Conservation (phyloP, 64 coral and sea anemone species). For the Dendronephthya gigantea region DNA sequence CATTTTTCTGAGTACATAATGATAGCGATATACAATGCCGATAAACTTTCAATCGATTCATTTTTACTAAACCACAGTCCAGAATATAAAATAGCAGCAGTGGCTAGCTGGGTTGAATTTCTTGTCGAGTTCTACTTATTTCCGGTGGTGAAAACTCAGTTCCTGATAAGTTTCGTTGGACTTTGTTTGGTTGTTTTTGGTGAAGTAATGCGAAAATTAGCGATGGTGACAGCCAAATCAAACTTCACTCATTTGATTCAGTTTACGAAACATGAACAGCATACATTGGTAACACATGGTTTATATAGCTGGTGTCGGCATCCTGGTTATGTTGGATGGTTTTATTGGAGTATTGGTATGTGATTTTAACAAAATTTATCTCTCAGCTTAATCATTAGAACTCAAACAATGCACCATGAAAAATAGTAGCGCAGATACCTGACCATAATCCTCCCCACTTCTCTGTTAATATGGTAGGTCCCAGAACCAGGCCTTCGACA, state of each 20-base stretch:
- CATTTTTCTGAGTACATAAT: conserved; percentile 92
- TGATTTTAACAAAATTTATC: not conserved
- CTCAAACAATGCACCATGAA: too few species aligned
- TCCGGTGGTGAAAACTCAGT: conserved; percentile 49
- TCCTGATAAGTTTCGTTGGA: conserved; percentile 48
- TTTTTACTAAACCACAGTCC: conserved; percentile 83
- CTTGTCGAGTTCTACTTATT: conserved; percentile 60
- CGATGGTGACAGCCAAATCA: conserved; percentile 83
- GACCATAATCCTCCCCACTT: too few species aligned
- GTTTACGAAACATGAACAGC: conserved; percentile 49
- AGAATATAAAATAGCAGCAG: conserved; percentile 74
- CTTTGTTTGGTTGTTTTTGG: conserved; percentile 52
- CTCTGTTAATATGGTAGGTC: too few species aligned
- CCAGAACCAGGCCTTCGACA: too few species aligned
- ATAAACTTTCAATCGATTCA: conserved; percentile 64
- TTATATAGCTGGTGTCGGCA: conserved; percentile 66
- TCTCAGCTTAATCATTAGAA: too few species aligned
- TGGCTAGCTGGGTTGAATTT: conserved; percentile 96
- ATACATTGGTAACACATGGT: conserved; percentile 64
- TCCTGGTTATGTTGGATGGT: conserved; percentile 92
- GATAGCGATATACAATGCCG: conserved; percentile 58
- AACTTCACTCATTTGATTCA: conserved; percentile 85
- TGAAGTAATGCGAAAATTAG: conserved; percentile 64
- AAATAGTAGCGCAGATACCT: too few species aligned
- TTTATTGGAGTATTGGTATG: conserved; percentile 95